A percentile compares a stretch with the other conserved stretches of the same genome.
Conservation (phyloP, 2,888 invertebrate genomes). For the Galeruca laticollis region DNA sequence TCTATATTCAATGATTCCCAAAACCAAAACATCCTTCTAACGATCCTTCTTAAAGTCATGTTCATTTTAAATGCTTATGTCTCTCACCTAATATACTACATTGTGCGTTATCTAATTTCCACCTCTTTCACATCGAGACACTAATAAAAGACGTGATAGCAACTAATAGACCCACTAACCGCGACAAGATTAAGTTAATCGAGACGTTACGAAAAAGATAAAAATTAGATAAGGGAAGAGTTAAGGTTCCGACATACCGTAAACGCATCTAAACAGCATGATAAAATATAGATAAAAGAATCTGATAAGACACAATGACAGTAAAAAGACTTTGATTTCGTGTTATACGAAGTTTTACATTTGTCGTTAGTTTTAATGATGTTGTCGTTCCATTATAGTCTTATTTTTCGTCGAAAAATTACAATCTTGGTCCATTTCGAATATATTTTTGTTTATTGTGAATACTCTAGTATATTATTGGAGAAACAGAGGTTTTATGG, state of each 20-base stretch:
- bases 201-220: background rate
- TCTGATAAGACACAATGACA: background rate
- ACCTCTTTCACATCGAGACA: background rate
- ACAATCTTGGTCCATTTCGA: too few species aligned
- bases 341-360: background rate
- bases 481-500: too few species aligned
- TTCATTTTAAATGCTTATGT: too few species aligned
- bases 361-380: background rate
- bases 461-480: too few species aligned
- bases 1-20: too few species aligned
- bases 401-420: too few species aligned
- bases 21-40: too few species aligned
- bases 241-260: conserved; percentile 13
- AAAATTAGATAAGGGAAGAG: conserved; percentile 12
- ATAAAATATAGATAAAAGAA: conserved; percentile 8
- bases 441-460: too few species aligned
- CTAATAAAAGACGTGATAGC: conserved; percentile 1
- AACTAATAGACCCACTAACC: conserved; percentile 15
- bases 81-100: background rate
- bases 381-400: background rate
- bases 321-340: background rate
- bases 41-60: too few species aligned
- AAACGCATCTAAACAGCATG: background rate
- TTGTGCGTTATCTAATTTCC: background rate
- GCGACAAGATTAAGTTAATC: conserved; percentile 10